Percentiles rank a stretch among this genome's conserved stretches.
phyloP scores from a whole-genome alignment of 2,797 vertebrate species.

The Balearica regulorum region DNA sequence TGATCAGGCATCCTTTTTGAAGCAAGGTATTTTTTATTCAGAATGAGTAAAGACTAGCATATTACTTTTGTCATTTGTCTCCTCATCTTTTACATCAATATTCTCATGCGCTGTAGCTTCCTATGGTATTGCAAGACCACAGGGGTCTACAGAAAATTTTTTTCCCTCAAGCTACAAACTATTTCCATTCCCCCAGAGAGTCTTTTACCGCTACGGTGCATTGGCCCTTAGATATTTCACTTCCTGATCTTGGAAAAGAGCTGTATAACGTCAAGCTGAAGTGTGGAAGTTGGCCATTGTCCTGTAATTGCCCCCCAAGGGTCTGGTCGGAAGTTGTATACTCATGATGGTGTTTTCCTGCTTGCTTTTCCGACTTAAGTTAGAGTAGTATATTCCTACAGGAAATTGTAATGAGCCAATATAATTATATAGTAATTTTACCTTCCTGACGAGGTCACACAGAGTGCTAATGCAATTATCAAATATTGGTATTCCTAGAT shows the following conservation, averaged over 20 bases:
- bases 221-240: not conserved
- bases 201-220: not conserved
- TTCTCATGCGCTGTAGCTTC: not conserved
- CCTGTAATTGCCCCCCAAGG: not conserved
- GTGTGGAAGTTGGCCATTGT: not conserved
- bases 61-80: not conserved
- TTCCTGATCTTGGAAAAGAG: not conserved
- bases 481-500: not conserved
- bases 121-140: not conserved
- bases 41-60: not conserved
- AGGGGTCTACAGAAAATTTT: not conserved
- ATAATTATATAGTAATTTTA: conserved; percentile 28
- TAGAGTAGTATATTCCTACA: not conserved
- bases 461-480: conserved; percentile 40
- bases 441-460: conserved; percentile 33
- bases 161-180: not conserved
- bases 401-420: conserved; percentile 43
- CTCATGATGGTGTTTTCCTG: not conserved
- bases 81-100: not conserved
- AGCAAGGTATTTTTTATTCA: not conserved
- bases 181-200: not conserved
- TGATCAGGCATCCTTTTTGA: not conserved
- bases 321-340: not conserved
- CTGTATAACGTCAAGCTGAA: not conserved
- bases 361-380: not conserved